These are phyloP conservation scores for Thamnaconus septentrionalis DNA, from an alignment of 2,113 vertebrate genomes.

Conservation along the genomic window DNA sequence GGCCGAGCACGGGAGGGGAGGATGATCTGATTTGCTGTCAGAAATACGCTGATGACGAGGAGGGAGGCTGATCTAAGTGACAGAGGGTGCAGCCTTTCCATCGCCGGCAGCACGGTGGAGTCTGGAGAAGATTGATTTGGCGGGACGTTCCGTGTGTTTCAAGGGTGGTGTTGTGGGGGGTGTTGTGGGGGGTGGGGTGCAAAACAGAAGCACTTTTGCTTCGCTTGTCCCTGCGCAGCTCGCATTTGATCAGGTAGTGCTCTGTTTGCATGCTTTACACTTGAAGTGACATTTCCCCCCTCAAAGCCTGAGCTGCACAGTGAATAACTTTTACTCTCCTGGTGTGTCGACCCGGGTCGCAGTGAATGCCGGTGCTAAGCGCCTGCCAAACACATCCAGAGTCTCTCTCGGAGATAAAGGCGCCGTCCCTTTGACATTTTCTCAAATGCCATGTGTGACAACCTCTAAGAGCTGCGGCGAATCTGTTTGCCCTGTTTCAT, in stretches of 20 bases:
- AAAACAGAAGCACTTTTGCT: too few relatives aligned
- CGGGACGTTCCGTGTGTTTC: neutral
- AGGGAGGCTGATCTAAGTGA: neutral
- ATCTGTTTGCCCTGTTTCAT: constrained; percentile 35
- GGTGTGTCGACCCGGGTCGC: constrained; percentile 44
- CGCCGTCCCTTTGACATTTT: constrained; percentile 57
- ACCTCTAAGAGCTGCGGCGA: constrained; percentile 48
- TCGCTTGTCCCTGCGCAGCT: neutral
- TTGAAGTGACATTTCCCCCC: neutral
- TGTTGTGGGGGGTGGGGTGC: too few relatives aligned
- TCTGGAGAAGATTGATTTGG: neutral
- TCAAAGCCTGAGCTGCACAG: constrained; percentile 10
- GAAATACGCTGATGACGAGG: neutral
- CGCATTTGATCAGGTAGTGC: neutral
- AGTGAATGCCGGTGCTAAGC: constrained; percentile 30
- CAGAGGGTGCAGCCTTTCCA: neutral
- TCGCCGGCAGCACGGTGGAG: neutral
- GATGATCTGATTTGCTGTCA: neutral
- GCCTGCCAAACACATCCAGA: constrained; percentile 49
- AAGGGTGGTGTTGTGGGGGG: too few relatives aligned
- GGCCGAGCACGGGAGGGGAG: neutral
- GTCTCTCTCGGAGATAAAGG: constrained; percentile 46
- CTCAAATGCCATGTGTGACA: constrained; percentile 60
- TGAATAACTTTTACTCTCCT: constrained; percentile 14
- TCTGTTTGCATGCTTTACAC: neutral